Evolutionary conservation across 2,797 vertebrate genomes (phyloP).

Genomic region (Erethizon dorsatum): DNA sequence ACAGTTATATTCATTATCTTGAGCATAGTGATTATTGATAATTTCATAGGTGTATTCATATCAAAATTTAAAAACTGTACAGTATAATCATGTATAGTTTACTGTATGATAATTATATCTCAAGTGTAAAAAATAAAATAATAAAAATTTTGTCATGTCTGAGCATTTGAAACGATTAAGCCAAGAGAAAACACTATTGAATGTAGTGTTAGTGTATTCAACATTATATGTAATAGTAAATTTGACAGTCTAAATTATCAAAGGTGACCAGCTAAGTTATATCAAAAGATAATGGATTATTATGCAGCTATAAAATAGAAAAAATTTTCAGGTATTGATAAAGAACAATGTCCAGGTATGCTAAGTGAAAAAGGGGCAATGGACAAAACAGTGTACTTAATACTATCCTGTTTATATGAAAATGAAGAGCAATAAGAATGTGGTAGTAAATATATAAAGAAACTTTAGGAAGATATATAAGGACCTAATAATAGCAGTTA

Average conservation of each 20-base stretch:
- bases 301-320: neutral
- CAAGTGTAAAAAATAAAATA: neutral
- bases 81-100: neutral
- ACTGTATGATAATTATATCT: neutral
- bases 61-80: neutral
- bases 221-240: neutral
- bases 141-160: neutral
- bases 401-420: neutral
- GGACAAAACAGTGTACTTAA: neutral
- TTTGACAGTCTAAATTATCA: neutral
- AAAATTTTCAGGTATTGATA: neutral
- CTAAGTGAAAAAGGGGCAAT: neutral
- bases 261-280: neutral
- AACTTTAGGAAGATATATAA: neutral
- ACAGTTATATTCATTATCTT: neutral
- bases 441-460: neutral
- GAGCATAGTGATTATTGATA: neutral
- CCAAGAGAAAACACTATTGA: neutral
- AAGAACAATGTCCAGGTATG: neutral
- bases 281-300: neutral
- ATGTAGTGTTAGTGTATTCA: neutral
- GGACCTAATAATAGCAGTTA: neutral
- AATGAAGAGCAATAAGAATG: neutral
- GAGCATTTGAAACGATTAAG: neutral
- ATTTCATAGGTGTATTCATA: neutral